Base-by-base conservation (phyloP, 2,113 vertebrate genomes). In the Lynx canadensis region DNA sequence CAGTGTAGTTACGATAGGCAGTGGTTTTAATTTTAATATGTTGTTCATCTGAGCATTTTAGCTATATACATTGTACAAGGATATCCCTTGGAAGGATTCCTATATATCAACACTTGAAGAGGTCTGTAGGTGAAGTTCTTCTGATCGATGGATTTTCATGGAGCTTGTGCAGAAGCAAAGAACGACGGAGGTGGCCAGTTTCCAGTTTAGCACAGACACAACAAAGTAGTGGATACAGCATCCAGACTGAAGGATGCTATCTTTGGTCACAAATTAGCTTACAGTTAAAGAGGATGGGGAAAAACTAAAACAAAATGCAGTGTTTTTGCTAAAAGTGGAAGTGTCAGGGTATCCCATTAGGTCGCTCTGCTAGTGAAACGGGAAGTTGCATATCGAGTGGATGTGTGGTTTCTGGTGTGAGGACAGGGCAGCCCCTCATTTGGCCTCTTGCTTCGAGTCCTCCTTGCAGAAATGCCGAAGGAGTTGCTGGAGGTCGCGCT, bases 191-290 rank as follows among this genome's bases (percentile, higher is more conserved):
- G 98, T 10, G 84, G 97, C 19, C 97, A 31, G 94, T 95, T 92
- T 97, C 98, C 98, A 94, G 96, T 79, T 57, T 87, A 92, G 97
- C 98, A 98, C 97, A 93, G 97, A 98, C 98, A 98, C 97, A 96
- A 97, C 96, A 84, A 80, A 91, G 87, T 74, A 96, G 93, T 97
- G 98, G 98, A 97, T 97, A 98, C 98, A 98, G 96, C 98, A 98
- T 98, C 98, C 97, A 12, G 92, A 98, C 96, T 86, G 97, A 98
- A 98, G 98, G 99, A 98, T 97, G 98, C 98, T 98, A 98, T 99
- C 99, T 99, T 99, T 99, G 99, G 99, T 99, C 99, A 99, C 99
- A 99, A 99, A 99, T 99, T 98, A 99, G 99, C 98, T 99, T 98
- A 99, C 89, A 88, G 98, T 98, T 97, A 98, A 97, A 97, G 96